A percentile compares a stretch with the other conserved stretches of the same genome.
Conservation (phyloP, 2,888 invertebrate genomes). For the Noctua janthina region DNA sequence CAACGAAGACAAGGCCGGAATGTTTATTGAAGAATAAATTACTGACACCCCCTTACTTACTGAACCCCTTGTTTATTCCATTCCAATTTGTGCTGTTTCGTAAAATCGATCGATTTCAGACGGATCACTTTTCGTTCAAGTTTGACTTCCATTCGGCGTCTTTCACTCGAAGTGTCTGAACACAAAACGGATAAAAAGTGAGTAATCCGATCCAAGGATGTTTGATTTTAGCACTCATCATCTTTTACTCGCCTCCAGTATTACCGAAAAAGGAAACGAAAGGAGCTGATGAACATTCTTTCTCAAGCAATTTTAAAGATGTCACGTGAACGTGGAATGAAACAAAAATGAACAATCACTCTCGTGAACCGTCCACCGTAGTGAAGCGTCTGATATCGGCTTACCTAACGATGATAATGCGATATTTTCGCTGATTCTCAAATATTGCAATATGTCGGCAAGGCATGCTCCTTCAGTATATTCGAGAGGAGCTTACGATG, state of each 20-base stretch:
- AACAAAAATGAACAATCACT: conserved; percentile 7
- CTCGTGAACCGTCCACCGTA: neutral
- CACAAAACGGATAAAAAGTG: neutral
- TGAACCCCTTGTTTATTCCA: conserved; percentile 72
- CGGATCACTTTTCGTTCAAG: neutral
- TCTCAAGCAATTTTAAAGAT: neutral
- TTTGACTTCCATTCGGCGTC: neutral
- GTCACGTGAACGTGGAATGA: neutral
- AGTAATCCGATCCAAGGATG: neutral
- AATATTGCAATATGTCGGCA: conserved; percentile 78
- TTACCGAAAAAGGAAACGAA: neutral
- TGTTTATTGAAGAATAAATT: conserved; percentile 69
- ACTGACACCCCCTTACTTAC: conserved; percentile 42
- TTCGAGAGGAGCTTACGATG: conserved; percentile 71
- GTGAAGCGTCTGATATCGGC: conserved; percentile 6
- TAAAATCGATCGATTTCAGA: conserved; percentile 19
- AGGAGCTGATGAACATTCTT: neutral
- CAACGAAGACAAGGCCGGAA: conserved; percentile 64
- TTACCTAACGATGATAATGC: conserved; percentile 66
- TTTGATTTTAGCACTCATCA: neutral
- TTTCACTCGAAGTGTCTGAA: neutral
- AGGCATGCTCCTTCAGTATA: conserved; percentile 72
- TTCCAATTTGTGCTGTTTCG: conserved; percentile 70
- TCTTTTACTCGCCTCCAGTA: neutral
- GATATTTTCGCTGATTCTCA: conserved; percentile 74